A percentile compares a stretch with the other conserved stretches of the same genome.
Conservation (phyloP, 2,113 vertebrate species). For the Rhynchopsitta pachyrhyncha region DNA sequence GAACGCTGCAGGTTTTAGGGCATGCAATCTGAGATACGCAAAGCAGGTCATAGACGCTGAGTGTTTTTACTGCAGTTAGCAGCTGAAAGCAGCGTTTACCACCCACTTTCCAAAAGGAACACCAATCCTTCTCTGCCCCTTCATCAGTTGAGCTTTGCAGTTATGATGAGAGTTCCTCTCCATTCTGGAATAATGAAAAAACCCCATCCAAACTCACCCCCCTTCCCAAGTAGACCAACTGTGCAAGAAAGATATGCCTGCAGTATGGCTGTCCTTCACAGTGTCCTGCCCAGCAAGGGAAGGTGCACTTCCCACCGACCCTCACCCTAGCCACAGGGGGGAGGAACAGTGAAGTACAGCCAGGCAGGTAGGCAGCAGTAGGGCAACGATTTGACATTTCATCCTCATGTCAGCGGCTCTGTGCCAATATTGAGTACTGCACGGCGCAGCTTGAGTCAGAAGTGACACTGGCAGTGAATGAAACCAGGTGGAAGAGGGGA, state of each 20-base stretch:
- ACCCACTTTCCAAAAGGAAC: neutral
- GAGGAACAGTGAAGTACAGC: neutral
- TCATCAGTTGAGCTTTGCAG: neutral
- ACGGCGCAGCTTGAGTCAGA: neutral
- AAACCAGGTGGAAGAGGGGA: neutral
- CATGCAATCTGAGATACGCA: neutral
- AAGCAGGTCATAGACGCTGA: neutral
- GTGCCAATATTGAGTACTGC: neutral
- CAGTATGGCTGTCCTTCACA: neutral
- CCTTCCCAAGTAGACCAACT: neutral
- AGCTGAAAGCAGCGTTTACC: rapidly evolving
- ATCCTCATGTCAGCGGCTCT: neutral
- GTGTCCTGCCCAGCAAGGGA: rapidly evolving
- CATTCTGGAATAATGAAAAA: neutral
- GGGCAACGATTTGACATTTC: neutral
- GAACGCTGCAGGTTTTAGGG: neutral
- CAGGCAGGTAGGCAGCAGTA: neutral
- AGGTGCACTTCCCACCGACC: too few relatives aligned
- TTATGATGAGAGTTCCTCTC: neutral
- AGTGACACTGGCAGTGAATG: neutral
- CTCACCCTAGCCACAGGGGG: neutral
- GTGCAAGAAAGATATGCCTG: rapidly evolving
- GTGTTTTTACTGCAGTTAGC: neutral
- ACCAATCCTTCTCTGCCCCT: neutral
- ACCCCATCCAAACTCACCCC: rapidly evolving